Percentiles rank a stretch among this genome's conserved stretches.
Evolutionary conservation across 1,140 invertebrate species (phyloP).

Genomic region (Leptinotarsa defecta): DNA sequence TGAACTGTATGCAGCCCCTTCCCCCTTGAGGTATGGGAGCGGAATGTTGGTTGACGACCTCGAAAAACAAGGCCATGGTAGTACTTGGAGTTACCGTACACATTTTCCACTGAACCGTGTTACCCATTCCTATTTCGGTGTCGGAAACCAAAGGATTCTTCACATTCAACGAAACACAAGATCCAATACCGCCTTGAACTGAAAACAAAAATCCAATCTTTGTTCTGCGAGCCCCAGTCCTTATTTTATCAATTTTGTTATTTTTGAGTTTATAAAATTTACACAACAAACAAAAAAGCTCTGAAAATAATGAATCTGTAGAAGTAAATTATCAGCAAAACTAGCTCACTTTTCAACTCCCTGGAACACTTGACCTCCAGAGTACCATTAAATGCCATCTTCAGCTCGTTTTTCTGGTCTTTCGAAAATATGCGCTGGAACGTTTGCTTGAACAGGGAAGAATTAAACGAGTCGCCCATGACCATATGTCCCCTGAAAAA

Average conservation of each 20-base stretch:
- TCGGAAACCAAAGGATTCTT: conserved; percentile 92
- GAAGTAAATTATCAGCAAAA: no score
- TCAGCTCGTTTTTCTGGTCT: conserved; percentile 89
- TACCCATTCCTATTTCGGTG: conserved; percentile 95
- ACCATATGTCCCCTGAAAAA: conserved; percentile 90
- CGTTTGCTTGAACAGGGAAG: conserved; percentile 97
- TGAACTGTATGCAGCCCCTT: conserved; percentile 95
- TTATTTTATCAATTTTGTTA: background rate
- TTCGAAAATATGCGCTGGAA: conserved; percentile 96
- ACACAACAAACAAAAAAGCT: background rate
- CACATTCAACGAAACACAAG: conserved; percentile 91
- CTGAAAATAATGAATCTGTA: background rate
- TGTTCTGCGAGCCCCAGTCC: no score
- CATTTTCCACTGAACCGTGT: conserved; percentile 98
- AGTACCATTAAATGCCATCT: conserved; percentile 98
- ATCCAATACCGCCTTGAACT: conserved; percentile 95
- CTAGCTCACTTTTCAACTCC: conserved; percentile 70
- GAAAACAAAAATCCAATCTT: conserved; percentile 43
- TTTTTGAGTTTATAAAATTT: conserved; percentile 10
- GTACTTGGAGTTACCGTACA: conserved; percentile 92
- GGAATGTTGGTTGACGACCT: conserved; percentile 96
- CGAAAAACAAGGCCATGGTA: conserved; percentile 94
- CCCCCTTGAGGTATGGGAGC: conserved; percentile 95
- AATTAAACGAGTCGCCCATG: conserved; percentile 99
- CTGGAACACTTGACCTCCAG: conserved; percentile 94